These are phyloP conservation scores for Eupithecia tripunctaria DNA, from an alignment of 2,888 invertebrate species.

Conservation along the genomic window DNA sequence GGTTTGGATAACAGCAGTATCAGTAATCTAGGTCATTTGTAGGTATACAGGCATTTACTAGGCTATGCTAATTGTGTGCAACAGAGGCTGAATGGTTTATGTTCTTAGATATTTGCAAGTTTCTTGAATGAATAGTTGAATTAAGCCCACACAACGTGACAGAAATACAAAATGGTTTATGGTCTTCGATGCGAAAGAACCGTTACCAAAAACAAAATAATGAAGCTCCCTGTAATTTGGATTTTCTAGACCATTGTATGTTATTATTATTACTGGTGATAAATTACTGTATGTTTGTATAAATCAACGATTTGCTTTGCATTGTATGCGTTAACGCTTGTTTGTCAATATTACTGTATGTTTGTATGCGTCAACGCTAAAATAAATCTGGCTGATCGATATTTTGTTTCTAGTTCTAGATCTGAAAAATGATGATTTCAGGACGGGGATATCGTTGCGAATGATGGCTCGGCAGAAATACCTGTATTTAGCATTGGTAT, in stretches of 20 bases:
- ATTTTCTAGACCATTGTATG: neutral
- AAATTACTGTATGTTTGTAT: too few species aligned
- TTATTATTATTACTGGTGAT: too few species aligned
- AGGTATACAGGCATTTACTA: neutral
- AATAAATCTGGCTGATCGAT: neutral
- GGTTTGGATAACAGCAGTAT: neutral
- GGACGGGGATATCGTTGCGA: too few species aligned
- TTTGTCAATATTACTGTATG: neutral
- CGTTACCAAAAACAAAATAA: neutral
- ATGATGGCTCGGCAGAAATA: too few species aligned
- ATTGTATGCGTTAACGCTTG: neutral
- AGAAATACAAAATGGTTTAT: neutral
- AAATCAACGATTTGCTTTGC: too few species aligned
- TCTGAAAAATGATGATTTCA: too few species aligned
- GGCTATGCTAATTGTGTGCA: slow-evolving; percentile 15
- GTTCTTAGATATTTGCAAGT: neutral
- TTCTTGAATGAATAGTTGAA: neutral
- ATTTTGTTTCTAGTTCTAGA: neutral
- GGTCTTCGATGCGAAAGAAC: too few species aligned
- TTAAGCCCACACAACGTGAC: neutral
- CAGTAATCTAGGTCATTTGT: slow-evolving; percentile 3
- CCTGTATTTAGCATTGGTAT: too few species aligned
- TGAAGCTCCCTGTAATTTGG: neutral
- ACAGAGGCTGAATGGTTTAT: slow-evolving; percentile 1
- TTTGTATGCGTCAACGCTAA: neutral